phyloP scores from a whole-genome alignment of 2,888 invertebrate species.

The Drosophila prolongata region DNA sequence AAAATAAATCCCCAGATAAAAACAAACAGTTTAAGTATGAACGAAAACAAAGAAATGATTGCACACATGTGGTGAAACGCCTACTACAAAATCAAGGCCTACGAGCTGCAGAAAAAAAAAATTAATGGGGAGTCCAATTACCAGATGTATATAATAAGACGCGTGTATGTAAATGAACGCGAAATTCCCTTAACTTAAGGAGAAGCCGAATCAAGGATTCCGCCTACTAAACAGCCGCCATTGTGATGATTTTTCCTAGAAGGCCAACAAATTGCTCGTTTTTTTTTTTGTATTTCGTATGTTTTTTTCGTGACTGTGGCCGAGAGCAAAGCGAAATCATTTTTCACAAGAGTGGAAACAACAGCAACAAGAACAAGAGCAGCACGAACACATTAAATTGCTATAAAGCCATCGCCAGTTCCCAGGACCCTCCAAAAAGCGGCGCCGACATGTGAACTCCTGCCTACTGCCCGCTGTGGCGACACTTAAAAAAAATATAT shows the following conservation, averaged over 20 bases:
- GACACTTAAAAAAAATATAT: not conserved
- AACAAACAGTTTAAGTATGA: not conserved
- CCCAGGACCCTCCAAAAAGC: constrained; percentile 35
- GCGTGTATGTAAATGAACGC: constrained; percentile 33
- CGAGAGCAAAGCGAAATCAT: constrained; percentile 54
- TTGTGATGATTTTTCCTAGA: constrained; percentile 47
- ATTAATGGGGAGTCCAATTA: constrained; percentile 33
- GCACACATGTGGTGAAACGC: constrained; percentile 9
- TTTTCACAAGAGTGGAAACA: constrained; percentile 59
- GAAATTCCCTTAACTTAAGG: constrained; percentile 5
- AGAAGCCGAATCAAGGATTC: constrained; percentile 25
- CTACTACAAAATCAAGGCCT: constrained; percentile 6
- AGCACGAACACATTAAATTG: constrained; percentile 68
- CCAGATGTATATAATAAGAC: constrained; percentile 10
- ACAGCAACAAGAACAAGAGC: constrained; percentile 10
- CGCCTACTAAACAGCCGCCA: constrained; percentile 18
- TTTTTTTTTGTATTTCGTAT: constrained; percentile 3
- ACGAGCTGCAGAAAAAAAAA: not conserved
- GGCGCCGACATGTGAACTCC: constrained; percentile 42
- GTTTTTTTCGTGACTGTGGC: constrained; percentile 13
- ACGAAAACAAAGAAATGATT: constrained; percentile 1
- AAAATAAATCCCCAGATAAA: not conserved
- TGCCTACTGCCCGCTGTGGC: not conserved
- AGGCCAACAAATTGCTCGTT: constrained; percentile 61
- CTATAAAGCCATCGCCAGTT: constrained; percentile 69